Evolutionary conservation across 2,113 vertebrate species (phyloP).

Genomic region (Isurus oxyrinchus): DNA sequence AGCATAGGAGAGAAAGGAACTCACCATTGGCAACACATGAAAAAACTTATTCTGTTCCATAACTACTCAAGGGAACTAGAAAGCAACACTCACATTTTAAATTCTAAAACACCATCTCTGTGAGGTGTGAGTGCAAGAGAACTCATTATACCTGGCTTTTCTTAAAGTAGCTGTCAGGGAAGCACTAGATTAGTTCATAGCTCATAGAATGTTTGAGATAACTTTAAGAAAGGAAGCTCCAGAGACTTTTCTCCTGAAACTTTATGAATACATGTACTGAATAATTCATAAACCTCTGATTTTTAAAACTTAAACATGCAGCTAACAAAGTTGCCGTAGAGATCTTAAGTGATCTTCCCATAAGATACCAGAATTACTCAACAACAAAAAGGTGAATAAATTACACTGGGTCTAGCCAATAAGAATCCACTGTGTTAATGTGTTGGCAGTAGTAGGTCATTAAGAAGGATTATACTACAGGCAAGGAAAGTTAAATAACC

Average conservation of each 20-base stretch:
- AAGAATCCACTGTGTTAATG: neutral
- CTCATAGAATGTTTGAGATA: neutral
- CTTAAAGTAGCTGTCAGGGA: conserved; percentile 28
- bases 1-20: neutral
- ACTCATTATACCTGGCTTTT: conserved; percentile 27
- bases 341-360: neutral
- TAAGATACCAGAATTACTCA: neutral
- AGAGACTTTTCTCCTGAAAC: neutral
- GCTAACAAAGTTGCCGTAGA: neutral
- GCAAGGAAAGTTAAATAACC: neutral
- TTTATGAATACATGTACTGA: conserved; percentile 12
- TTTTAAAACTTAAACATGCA: conserved; percentile 1
- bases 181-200: neutral
- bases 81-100: conserved; percentile 21
- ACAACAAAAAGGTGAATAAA: neutral
- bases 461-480: neutral
- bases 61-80: neutral
- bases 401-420: neutral
- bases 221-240: conserved; percentile 20
- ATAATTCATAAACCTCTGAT: conserved; percentile 12
- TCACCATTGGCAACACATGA: neutral
- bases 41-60: neutral
- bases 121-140: neutral
- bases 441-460: neutral
- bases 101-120: neutral